Conservation (phyloP, 2,888 invertebrate genomes). For the Dione juno region DNA sequence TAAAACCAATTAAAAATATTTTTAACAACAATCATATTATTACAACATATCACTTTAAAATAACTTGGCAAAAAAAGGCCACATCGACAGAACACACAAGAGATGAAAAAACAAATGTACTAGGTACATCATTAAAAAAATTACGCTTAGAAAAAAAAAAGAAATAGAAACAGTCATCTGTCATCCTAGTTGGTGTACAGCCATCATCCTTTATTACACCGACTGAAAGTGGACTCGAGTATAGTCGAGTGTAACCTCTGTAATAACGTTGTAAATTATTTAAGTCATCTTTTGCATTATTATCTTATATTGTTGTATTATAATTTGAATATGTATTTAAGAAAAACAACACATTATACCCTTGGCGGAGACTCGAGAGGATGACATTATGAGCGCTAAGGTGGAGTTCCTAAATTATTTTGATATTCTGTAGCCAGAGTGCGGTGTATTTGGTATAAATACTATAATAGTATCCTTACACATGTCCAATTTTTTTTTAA, state of each 20-base stretch:
- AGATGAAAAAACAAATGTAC: conserved; percentile 3
- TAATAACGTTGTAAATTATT: conserved; percentile 25
- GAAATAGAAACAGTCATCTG: conserved; percentile 10
- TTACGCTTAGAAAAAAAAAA: conserved; percentile 23
- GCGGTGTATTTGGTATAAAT: too few relatives aligned
- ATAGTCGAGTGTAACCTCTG: conserved; percentile 13
- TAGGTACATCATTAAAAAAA: conserved; percentile 20
- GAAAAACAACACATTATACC: conserved; percentile 25
- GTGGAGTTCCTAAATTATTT: conserved; percentile 9
- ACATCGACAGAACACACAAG: not conserved
- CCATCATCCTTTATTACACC: conserved; percentile 13
- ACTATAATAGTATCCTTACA: too few relatives aligned
- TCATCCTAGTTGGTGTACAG: not conserved
- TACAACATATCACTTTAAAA: not conserved
- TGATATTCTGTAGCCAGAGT: not conserved
- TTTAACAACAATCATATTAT: not conserved
- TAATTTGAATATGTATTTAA: conserved; percentile 12
- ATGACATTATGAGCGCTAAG: not conserved
- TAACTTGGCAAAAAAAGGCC: not conserved
- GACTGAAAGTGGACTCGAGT: conserved; percentile 12
- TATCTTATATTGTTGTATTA: conserved; percentile 21
- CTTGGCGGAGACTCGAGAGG: not conserved
- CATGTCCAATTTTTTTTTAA: not conserved
- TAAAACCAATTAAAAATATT: too few relatives aligned
- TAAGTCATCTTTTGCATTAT: conserved; percentile 16